phyloP scores from a whole-genome alignment of 2,113 vertebrate species.

The Gavialis gangeticus region DNA sequence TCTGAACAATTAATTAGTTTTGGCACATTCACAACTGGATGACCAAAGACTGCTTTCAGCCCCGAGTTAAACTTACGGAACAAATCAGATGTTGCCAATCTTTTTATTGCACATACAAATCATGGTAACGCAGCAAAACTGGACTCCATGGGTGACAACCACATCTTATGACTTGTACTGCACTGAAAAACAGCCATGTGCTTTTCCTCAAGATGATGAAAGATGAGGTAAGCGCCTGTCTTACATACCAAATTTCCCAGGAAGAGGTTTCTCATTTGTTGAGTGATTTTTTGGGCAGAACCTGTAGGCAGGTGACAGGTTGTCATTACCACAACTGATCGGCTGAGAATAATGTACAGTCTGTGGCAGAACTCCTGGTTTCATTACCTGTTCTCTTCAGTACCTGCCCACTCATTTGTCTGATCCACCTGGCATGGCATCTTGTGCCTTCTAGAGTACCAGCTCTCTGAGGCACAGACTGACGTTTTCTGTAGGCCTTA shows the following conservation, averaged over 20 bases:
- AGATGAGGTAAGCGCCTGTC: not conserved
- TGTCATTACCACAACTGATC: not conserved
- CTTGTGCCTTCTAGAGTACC: not conserved
- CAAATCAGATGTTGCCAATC: not conserved
- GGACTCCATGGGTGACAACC: not conserved
- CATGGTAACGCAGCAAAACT: not conserved
- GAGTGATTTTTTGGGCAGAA: not conserved
- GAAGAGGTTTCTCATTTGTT: not conserved
- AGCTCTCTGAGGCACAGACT: not conserved
- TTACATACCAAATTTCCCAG: not conserved
- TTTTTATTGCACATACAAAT: not conserved
- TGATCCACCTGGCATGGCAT: not conserved
- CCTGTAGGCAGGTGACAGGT: not conserved
- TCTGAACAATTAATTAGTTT: not conserved
- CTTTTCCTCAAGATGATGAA: not conserved
- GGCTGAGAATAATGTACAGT: not conserved
- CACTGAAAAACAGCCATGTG: not conserved
- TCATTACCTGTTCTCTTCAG: not conserved
- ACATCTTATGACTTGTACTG: not conserved
- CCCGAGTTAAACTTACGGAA: not conserved
- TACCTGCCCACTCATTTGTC: not conserved
- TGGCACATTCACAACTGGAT: not conserved
- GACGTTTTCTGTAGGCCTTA: not conserved
- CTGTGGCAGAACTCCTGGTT: not conserved
- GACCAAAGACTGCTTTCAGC: not conserved